These are phyloP conservation scores for Danio aesculapii DNA, from an alignment of 2,797 vertebrate species.

Conservation along the genomic window DNA sequence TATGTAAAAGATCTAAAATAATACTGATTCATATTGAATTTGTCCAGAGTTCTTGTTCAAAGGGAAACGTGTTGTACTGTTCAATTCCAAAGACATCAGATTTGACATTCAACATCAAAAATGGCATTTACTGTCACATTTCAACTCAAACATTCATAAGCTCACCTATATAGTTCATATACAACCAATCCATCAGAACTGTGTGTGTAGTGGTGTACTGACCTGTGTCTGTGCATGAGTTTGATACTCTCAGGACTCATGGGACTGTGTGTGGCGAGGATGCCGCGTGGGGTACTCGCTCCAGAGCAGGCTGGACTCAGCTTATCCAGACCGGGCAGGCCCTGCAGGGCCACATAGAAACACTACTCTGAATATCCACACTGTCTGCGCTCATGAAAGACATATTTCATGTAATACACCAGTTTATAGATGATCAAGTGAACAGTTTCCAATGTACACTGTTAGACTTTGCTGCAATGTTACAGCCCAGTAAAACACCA, in stretches of 20 bases:
- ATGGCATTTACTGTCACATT: too few relatives aligned
- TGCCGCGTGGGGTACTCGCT: constrained; percentile 86
- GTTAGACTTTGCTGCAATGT: too few relatives aligned
- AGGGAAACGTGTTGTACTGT: too few relatives aligned
- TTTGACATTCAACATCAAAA: too few relatives aligned
- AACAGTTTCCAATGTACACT: too few relatives aligned
- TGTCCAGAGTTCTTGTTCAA: too few relatives aligned
- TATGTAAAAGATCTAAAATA: too few relatives aligned
- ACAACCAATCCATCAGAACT: not conserved
- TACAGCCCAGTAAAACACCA: too few relatives aligned
- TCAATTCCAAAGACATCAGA: too few relatives aligned
- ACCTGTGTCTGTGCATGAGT: constrained; percentile 96
- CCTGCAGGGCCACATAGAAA: constrained; percentile 85
- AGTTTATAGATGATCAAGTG: not conserved
- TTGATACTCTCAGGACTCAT: constrained; percentile 96
- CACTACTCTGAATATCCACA: constrained; percentile 78
- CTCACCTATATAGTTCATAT: not conserved
- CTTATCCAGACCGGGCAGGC: constrained; percentile 90
- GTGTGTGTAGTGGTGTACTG: constrained; percentile 44
- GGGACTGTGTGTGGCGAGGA: constrained; percentile 89
- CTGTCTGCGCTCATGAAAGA: constrained; percentile 49
- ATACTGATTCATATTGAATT: too few relatives aligned
- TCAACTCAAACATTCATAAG: not conserved
- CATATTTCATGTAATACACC: not conserved
- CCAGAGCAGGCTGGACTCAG: constrained; percentile 88